A percentile compares a stretch with the other conserved stretches of the same genome.
phyloP scores from a whole-genome alignment of 1,140 invertebrate species.

The Apis florea region DNA sequence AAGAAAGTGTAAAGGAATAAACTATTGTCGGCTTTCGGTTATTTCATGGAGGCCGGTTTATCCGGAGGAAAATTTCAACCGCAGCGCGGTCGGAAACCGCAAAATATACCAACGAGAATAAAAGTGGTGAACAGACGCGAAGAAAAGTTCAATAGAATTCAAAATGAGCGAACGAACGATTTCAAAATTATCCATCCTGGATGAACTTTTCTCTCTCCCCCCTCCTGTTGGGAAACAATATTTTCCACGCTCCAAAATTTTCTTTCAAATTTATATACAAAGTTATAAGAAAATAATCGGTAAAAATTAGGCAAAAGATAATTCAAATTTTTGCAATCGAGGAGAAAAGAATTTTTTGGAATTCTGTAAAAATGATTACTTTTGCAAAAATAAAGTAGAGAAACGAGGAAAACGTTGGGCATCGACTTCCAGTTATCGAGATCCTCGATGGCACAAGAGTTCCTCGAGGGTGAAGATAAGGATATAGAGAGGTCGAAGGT shows the following conservation, averaged over 20 bases:
- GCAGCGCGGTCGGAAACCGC: conserved; percentile 3
- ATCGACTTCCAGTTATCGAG: not conserved
- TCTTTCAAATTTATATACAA: too few relatives aligned
- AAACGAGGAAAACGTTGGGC: not conserved
- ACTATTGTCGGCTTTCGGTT: not conserved
- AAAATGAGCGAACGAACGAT: not conserved
- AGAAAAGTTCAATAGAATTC: not conserved
- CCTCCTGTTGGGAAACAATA: too few relatives aligned
- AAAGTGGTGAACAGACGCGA: not conserved
- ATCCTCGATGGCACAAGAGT: not conserved
- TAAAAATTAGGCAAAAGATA: too few relatives aligned
- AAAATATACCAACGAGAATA: not conserved
- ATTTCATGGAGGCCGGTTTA: conserved; percentile 1
- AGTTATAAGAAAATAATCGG: too few relatives aligned
- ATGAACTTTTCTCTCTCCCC: not conserved
- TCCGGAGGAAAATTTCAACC: conserved; percentile 8
- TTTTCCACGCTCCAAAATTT: too few relatives aligned
- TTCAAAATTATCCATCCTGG: not conserved
- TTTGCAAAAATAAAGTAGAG: not conserved
- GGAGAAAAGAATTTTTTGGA: too few relatives aligned
- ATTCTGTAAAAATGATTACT: not conserved
- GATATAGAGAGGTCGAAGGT: conserved; percentile 22
- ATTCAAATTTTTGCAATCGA: too few relatives aligned
- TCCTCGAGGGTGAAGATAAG: not conserved
- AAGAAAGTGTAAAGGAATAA: conserved; percentile 16